Base-by-base conservation (phyloP, 2,888 invertebrate genomes). In the Ferrisia virgata region DNA sequence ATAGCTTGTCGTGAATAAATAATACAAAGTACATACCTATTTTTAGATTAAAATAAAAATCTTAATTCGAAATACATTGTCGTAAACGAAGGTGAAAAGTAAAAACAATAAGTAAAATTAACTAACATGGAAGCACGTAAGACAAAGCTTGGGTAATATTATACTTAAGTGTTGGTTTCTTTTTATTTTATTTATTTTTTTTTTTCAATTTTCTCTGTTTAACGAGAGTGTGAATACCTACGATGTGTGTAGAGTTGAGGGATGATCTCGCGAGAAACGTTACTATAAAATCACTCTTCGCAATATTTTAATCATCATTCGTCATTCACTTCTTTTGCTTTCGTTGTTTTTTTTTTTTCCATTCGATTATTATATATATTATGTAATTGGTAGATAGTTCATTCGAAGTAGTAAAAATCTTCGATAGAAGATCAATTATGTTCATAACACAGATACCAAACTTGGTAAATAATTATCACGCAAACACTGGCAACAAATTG, bases 61-160 rank as follows among this genome's bases (percentile, higher is more conserved):
- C 53, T 53, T 43, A 79, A 80, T 47, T 33, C 28, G 31, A 58
- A 82, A 69, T 58, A 36, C 58, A 58, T 47, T 80, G 28, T 58
- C 25, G 36, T 36, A 36, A 58, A 64, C 25, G 31, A 58, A 39
- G 58, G 31, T 82, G 33, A 64, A 64, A 82, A 82, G 39, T 36
- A 64, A 82, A 82, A 82, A 64, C 13, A 64, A n/a, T n/a, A n/a
- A 58, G 39, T 36, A 36, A n/a, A 58, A 58, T 64, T 58, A 58
- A 82, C 82, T 82, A 82, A 58, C 13, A 64, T 82, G 82, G 82
- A 82, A 82, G 82, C 82, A 82, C 82, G 69, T 69, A 82, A 36
- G 72, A 53, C 22, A 39, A 82, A 82, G 82, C 82, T 82, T 76
- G 72, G 72, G 72, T 76, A 76, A 76, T 76, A 76, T 72, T 64